Percentiles rank a stretch among this genome's conserved stretches.
phyloP scores from a whole-genome alignment of 2,888 invertebrate genomes.

The Fragum whitleyi region DNA sequence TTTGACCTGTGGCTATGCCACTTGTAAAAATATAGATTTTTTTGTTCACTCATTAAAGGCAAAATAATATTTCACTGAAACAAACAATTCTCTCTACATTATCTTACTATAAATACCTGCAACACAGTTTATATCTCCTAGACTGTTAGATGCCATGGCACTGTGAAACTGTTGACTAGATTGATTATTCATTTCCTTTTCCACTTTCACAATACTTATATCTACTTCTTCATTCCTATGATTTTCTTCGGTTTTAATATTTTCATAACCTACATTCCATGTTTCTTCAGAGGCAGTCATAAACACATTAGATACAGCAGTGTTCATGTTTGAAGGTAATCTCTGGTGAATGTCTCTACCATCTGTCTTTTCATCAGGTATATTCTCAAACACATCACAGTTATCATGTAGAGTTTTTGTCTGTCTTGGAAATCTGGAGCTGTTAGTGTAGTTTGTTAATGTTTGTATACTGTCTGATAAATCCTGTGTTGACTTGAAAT shows the following conservation, averaged over 20 bases:
- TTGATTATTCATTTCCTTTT: slow-evolving; percentile 9
- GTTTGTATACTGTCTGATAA: background rate
- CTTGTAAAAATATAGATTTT: no score
- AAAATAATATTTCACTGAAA: no score
- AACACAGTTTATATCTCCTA: background rate
- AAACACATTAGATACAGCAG: background rate
- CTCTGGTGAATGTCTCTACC: background rate
- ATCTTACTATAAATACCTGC: background rate
- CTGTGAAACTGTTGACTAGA: background rate
- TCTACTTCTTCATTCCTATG: slow-evolving; percentile 8
- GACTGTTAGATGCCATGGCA: background rate
- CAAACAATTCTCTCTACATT: no score
- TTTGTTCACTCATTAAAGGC: no score
- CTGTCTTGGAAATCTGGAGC: background rate
- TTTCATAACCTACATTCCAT: no score
- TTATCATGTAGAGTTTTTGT: background rate
- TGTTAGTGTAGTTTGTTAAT: background rate
- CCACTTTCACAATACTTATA: slow-evolving; percentile 34
- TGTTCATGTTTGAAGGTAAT: background rate
- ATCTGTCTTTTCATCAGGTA: background rate
- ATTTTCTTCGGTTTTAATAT: background rate
- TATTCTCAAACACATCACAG: background rate
- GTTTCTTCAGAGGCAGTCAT: no score
- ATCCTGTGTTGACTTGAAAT: background rate
- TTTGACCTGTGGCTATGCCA: no score